Evolutionary conservation across 2,113 vertebrate genomes (phyloP).

Genomic region (Cavia aperea): DNA sequence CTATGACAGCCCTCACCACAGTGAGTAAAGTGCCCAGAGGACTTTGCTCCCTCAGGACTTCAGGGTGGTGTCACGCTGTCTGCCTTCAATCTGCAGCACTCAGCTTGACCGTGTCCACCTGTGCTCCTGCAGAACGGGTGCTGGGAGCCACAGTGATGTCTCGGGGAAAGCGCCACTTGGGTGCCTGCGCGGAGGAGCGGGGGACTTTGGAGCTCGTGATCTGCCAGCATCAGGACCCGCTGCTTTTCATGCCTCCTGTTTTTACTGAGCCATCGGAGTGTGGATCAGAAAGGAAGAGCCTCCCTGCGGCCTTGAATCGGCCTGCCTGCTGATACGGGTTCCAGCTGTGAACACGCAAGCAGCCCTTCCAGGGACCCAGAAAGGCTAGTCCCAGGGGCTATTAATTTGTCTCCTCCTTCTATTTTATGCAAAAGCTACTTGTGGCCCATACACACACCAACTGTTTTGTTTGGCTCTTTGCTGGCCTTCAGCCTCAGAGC

Average conservation of each 20-base stretch:
- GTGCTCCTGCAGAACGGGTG: neutral
- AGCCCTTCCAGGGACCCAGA: conserved; percentile 56
- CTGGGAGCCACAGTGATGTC: neutral
- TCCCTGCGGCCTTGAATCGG: conserved; percentile 56
- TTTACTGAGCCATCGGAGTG: conserved; percentile 54
- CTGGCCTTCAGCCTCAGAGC: conserved; percentile 46
- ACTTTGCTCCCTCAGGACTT: neutral
- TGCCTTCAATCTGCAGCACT: neutral
- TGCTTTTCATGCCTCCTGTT: conserved; percentile 19
- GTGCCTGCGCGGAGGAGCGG: neutral
- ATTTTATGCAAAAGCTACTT: conserved; percentile 59
- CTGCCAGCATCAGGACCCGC: neutral
- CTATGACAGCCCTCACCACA: neutral
- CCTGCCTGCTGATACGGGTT: conserved; percentile 62
- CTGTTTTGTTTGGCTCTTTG: conserved; percentile 48
- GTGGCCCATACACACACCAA: conserved; percentile 35
- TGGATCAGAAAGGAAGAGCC: conserved; percentile 37
- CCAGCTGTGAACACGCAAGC: conserved; percentile 62
- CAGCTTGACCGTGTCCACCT: neutral
- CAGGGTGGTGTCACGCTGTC: neutral
- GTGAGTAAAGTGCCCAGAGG: neutral
- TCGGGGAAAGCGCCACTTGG: neutral
- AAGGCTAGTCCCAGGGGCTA: conserved; percentile 38
- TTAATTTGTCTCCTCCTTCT: conserved; percentile 61
- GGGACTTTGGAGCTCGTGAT: neutral